phyloP scores from a whole-genome alignment of 2,113 vertebrate genomes.

The Percina caprodes region DNA sequence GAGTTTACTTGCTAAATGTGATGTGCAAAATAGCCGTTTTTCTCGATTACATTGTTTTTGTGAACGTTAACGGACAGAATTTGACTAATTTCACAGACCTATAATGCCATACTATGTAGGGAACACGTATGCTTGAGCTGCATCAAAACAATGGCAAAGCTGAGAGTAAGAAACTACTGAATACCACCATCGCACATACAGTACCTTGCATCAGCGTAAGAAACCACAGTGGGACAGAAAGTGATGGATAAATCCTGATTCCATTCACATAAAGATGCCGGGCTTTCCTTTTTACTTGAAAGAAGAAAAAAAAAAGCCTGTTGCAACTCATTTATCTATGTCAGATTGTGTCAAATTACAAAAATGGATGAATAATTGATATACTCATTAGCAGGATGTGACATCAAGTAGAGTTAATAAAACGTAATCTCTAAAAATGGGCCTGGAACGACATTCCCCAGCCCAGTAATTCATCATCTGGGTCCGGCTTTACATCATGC shows the following conservation, averaged over 20 bases:
- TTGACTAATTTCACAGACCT: too few relatives aligned
- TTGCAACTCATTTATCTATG: constrained; percentile 53
- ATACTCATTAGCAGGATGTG: constrained; percentile 77
- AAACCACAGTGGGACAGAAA: not conserved
- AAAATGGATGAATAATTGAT: constrained; percentile 80
- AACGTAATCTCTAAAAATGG: constrained; percentile 79
- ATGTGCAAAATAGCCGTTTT: too few relatives aligned
- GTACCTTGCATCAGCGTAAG: not conserved
- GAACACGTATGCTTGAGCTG: not conserved
- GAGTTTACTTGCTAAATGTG: too few relatives aligned
- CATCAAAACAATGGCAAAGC: not conserved
- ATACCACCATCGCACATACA: not conserved
- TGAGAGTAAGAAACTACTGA: not conserved
- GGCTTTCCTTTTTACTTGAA: constrained; percentile 44
- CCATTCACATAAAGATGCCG: not conserved
- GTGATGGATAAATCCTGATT: not conserved
- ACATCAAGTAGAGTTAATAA: constrained; percentile 77
- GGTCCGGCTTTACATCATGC: constrained; percentile 46
- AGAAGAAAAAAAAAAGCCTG: not conserved
- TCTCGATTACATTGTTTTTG: too few relatives aligned
- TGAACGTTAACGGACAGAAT: too few relatives aligned
- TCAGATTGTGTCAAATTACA: constrained; percentile 59
- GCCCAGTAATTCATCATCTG: constrained; percentile 66
- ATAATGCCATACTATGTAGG: not conserved
- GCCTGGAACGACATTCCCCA: constrained; percentile 62